Evolutionary conservation across 2,113 vertebrate genomes (phyloP), one percentile per base, ranked within the genome.

Genomic region (Semnopithecus entellus): DNA sequence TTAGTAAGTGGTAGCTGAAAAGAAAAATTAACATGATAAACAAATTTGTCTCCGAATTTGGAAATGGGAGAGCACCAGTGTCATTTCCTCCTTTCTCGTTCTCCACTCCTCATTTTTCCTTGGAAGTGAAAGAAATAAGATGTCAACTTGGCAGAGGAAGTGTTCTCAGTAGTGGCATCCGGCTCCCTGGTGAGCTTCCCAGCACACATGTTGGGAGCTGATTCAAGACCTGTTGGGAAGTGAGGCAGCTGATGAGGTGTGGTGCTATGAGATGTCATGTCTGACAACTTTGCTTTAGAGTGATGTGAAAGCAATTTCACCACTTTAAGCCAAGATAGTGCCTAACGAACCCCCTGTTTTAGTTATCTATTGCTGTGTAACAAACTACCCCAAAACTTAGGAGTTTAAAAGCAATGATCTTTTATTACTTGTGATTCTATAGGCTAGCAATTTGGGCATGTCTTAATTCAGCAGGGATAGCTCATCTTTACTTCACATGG

Each of bases 51-150:
- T 70, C 88, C 78, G 90, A 86, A 70, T 97, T 86, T 96, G 52
- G 94, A 96, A 95, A 16, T 20, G 0, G 6, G 43, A 84, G 88
- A 81, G 6, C 30, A 11, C 50, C 12, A 3, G 30, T 16, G 2
- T 32, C 40, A 3, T 50, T 83, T 89, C 7, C 73, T 23, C n/a
- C 23, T 85, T 88, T 64, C 43, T 87, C 12, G 1, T 52, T 73
- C 40, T 82, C 38, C 30, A 88, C 66, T 55, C 73, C 89, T 92
- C 55, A 88, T 70, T 59, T 43, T 89, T 14, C 17, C 72, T 68
- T 35, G 0, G 6, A 88, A 94, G 61, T 85, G 59, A 78, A 64
- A 93, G 96, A 96, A 94, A 95, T 79, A 83, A 97, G 97, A 90
- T 16, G 16, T 81, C 88, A 91, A 50, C 50, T n/a, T 92, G 88